These are phyloP conservation scores for Accipiter virgatus DNA, from an alignment of 2,113 vertebrate genomes.

Conservation along the genomic window DNA sequence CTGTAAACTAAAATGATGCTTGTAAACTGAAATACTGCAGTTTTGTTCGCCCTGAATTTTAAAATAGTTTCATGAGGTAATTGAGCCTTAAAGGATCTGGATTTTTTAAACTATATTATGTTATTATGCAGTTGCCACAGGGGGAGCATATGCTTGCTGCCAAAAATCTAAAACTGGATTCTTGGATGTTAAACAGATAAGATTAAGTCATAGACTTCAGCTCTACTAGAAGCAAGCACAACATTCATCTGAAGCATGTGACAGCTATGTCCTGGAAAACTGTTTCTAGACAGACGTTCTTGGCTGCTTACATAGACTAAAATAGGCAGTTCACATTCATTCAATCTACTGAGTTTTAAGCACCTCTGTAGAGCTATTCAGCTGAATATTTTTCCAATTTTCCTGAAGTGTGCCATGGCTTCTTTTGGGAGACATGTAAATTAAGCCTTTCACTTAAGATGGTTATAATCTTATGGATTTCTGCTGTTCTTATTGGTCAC, in stretches of 20 bases:
- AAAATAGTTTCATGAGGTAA: conserved; percentile 61
- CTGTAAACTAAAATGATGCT: conserved; percentile 53
- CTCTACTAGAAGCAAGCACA: conserved; percentile 44
- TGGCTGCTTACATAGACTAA: conserved; percentile 27
- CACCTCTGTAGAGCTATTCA: conserved; percentile 4
- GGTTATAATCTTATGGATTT: background rate
- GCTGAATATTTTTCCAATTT: background rate
- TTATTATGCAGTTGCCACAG: conserved; percentile 60
- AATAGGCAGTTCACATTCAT: conserved; percentile 10
- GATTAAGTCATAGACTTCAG: conserved; percentile 65
- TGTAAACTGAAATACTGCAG: conserved; percentile 52
- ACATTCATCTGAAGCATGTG: conserved; percentile 44
- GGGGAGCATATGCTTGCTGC: conserved; percentile 52
- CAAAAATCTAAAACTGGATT: conserved; percentile 62
- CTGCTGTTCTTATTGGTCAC: conserved; percentile 2
- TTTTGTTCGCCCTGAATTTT: conserved; percentile 55
- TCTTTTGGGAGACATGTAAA: conserved; percentile 41
- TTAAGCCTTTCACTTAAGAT: conserved; percentile 3
- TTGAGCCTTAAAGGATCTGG: conserved; percentile 56
- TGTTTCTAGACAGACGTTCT: conserved; percentile 53
- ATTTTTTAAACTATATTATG: conserved; percentile 35
- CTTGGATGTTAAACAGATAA: conserved; percentile 71
- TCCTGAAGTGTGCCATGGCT: background rate
- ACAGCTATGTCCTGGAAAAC: conserved; percentile 33
- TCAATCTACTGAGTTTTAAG: conserved; percentile 27